phyloP scores from a whole-genome alignment of 2,888 invertebrate species.

The Caenorhabditis uteleia region DNA sequence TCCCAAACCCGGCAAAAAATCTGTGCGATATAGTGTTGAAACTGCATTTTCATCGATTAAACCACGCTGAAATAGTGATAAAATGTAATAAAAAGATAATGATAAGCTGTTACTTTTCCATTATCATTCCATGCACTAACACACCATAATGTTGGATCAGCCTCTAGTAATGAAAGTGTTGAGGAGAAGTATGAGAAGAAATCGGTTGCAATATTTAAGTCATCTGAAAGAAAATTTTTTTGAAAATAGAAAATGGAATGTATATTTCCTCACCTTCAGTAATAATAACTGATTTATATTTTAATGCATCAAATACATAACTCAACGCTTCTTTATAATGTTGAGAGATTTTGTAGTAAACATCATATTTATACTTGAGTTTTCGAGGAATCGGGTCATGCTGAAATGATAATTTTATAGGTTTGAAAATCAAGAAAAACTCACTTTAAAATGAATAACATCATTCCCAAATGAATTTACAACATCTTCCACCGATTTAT shows the following conservation, averaged over 20 bases:
- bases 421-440: neutral
- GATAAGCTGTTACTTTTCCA: constrained; percentile 78
- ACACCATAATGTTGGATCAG: constrained; percentile 90
- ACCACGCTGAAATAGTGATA: constrained; percentile 12
- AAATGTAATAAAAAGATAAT: neutral
- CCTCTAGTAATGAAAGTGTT: constrained; percentile 83
- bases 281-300: constrained; percentile 86
- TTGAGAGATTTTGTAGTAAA: constrained; percentile 71
- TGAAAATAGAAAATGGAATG: neutral
- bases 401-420: neutral
- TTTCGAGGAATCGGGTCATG: neutral
- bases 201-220: constrained; percentile 92
- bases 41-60: constrained; percentile 33
- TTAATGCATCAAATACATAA: constrained; percentile 81
- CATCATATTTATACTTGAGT: neutral
- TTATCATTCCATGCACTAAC: constrained; percentile 99
- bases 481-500: constrained; percentile 82
- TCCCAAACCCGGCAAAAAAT: constrained; percentile 86
- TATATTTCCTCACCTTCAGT: constrained; percentile 81
- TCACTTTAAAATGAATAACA: constrained; percentile 54
- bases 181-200: constrained; percentile 96
- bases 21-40: constrained; percentile 87
- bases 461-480: constrained; percentile 81
- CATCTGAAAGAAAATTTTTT: constrained; percentile 77
- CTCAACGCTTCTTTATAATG: constrained; percentile 96